Evolutionary conservation across 2,113 vertebrate genomes (phyloP), one percentile per base, ranked within the genome.

Genomic region (Passerina amoena): DNA sequence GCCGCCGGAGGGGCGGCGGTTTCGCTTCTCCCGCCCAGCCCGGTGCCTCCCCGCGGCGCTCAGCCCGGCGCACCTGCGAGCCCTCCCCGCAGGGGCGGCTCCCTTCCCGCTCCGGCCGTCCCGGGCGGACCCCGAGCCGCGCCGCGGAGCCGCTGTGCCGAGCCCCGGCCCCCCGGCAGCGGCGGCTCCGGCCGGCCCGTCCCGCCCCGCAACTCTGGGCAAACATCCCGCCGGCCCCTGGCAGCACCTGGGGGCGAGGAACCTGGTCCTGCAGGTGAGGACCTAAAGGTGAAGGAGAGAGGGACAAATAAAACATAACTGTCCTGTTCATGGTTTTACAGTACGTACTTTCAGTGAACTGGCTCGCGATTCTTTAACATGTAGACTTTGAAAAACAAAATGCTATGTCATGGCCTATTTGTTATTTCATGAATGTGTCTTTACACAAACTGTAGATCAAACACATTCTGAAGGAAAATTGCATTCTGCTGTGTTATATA

Each of bases 31-130:
- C 95, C 92, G 56, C 95, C 78, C 82, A 16, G 83, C 66, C 18
- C 66, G n/a, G 31, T 35, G 86, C 69, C 42, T 12, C 80, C 70
- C 40, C 30, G 35, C 70, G 16, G 30, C 48, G 27, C 73, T 25
- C 65, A 2, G 78, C 37, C 40, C 23, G n/a, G 63, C 57, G 89
- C 92, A 92, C 92, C 92, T 92, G 89, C 72, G n/a, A 64, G 14
- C 21, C 5, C 44, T 45, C 5, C 48, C 20, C 8, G 11, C 2
- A 6, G 16, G 14, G 14, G 31, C 8, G 23, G 60, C 7, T 44
- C 27, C 7, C 42, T 3, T 5, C 33, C 22, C 64, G 14, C 47
- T 66, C 53, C 1, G 35, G 16, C 27, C 8, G 21, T 8, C 33
- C 35, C 16, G 14, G 42, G 20, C 31, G 3, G 48, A 35, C 51